These are phyloP conservation scores for Hippoglossus hippoglossus DNA, from an alignment of 2,797 vertebrate genomes.

Conservation along the genomic window DNA sequence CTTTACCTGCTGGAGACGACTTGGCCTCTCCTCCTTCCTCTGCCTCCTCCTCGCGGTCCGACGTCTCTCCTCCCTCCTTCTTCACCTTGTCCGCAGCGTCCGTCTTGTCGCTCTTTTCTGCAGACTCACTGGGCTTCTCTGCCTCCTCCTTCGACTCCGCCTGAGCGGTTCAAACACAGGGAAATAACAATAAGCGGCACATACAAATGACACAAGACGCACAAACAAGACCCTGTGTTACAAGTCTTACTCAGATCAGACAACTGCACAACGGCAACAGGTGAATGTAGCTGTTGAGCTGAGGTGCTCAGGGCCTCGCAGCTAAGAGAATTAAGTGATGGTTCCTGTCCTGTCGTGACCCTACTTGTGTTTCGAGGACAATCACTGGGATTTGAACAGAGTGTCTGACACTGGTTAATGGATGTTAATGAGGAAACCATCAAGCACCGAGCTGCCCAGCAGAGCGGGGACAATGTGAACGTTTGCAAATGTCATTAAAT, in stretches of 20 bases:
- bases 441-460: constrained; percentile 13
- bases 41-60: constrained; percentile 75
- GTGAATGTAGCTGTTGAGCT: too few species aligned
- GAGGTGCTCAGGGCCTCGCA: not conserved
- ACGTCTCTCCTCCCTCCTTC: constrained; percentile 73
- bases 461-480: not conserved
- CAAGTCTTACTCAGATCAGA: not conserved
- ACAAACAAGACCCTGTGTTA: not conserved
- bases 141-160: constrained; percentile 85
- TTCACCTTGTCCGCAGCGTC: constrained; percentile 83
- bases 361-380: not conserved
- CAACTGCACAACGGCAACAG: too few species aligned
- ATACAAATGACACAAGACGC: not conserved
- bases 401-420: constrained; percentile 35
- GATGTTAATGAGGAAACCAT: constrained; percentile 47
- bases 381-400: constrained; percentile 24
- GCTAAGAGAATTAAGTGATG: not conserved
- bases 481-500: constrained; percentile 7
- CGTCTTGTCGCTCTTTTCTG: constrained; percentile 81
- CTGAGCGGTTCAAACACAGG: constrained; percentile 50
- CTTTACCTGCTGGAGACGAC: constrained; percentile 62
- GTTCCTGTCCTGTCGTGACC: not conserved
- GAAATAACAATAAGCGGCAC: not conserved
- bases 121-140: constrained; percentile 83
- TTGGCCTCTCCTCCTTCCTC: constrained; percentile 77